Percentiles rank a stretch among this genome's conserved stretches.
Conservation (phyloP, 2,797 vertebrate species). For the Chaetophractus vellerosus region DNA sequence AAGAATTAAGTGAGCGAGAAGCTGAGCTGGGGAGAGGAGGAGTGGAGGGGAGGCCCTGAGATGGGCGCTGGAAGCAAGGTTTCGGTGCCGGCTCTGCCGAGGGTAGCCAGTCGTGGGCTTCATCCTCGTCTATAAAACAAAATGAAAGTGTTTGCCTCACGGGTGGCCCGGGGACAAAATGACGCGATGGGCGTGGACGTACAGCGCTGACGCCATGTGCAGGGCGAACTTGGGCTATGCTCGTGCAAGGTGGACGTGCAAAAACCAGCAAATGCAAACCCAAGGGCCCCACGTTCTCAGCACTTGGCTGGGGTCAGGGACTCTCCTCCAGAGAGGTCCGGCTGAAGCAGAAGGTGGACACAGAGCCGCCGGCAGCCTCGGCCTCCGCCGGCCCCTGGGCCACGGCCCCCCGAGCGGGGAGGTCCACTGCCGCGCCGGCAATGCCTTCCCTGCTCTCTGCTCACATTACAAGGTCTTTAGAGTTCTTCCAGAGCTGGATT, state of each 20-base stretch:
- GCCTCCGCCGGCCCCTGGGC: fast-evolving
- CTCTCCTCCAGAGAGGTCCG: fast-evolving
- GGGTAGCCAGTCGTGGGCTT: fast-evolving
- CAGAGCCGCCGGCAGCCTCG: background rate
- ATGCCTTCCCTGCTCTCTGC: fast-evolving
- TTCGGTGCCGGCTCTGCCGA: fast-evolving
- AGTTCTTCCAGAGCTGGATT: background rate
- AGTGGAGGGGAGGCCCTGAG: background rate
- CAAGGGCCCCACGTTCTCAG: fast-evolving
- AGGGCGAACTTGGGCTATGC: fast-evolving
- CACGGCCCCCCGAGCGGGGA: fast-evolving
- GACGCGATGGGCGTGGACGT: fast-evolving
- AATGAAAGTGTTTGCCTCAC: fast-evolving
- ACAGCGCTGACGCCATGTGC: too few species aligned
- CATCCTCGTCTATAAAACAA: fast-evolving
- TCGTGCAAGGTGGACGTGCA: fast-evolving
- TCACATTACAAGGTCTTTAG: fast-evolving
- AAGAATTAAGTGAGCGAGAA: fast-evolving
- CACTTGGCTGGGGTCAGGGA: fast-evolving
- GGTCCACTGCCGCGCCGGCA: fast-evolving
- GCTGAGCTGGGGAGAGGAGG: too few species aligned
- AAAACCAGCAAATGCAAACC: background rate
- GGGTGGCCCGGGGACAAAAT: background rate
- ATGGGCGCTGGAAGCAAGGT: too few species aligned
- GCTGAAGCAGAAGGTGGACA: fast-evolving